Conservation (phyloP, 1,140 invertebrate species). For the Sitobion miscanthi region DNA sequence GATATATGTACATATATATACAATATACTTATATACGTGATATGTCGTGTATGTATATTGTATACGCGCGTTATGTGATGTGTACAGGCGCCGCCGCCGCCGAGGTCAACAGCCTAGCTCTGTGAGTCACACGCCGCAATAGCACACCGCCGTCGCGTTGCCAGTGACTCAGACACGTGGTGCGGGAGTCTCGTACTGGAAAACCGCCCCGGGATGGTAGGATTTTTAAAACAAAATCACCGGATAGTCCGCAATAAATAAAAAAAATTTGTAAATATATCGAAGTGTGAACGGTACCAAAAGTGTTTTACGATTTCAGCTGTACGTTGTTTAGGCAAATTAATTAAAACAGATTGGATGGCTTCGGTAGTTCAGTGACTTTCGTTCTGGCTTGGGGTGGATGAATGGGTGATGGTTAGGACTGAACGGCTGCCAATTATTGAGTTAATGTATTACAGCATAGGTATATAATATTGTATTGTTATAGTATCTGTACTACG, state of each 20-base stretch:
- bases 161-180: constrained; percentile 13
- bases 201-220: neutral
- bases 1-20: neutral
- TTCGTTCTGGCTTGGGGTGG: neutral
- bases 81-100: constrained; percentile 5
- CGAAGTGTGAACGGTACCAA: neutral
- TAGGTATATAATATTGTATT: neutral
- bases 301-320: neutral
- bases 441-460: neutral
- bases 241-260: neutral
- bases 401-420: too few species aligned
- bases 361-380: neutral
- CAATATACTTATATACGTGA: neutral
- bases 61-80: neutral
- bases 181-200: neutral
- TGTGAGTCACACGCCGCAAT: constrained; percentile 43
- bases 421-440: neutral
- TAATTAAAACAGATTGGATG: neutral
- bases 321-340: neutral
- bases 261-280: too few species aligned
- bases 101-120: constrained; percentile 38
- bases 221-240: neutral
- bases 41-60: neutral
- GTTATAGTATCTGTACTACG: neutral
- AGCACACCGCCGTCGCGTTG: neutral